A percentile compares a stretch with the other conserved stretches of the same genome.
These are phyloP conservation scores for Carettochelys insculpta DNA, from an alignment of 2,113 vertebrate species.

Conservation along the genomic window DNA sequence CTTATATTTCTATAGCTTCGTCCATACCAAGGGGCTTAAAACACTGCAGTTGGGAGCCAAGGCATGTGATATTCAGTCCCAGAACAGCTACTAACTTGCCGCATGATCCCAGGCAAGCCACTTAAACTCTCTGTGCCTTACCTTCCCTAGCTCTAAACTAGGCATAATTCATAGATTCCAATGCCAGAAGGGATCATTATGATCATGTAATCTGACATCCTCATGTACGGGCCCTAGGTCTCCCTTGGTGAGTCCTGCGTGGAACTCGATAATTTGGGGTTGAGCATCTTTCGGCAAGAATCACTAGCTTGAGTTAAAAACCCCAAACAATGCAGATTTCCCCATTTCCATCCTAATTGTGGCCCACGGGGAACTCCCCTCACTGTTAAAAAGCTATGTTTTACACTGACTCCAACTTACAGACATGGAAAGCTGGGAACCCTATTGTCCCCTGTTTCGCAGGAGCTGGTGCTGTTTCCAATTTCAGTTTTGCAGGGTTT, in stretches of 20 bases:
- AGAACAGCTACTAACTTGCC: neutral
- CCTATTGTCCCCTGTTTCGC: neutral
- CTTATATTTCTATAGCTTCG: neutral
- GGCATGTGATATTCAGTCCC: neutral
- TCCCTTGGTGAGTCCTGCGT: neutral
- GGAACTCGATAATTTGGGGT: neutral
- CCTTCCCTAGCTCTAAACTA: neutral
- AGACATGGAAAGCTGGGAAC: neutral
- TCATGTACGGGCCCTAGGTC: neutral
- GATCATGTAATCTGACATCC: neutral
- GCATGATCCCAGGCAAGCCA: neutral
- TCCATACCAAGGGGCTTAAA: neutral
- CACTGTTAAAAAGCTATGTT: neutral
- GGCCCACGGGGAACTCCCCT: neutral
- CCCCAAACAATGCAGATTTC: neutral
- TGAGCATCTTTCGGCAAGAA: neutral
- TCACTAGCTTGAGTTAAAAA: neutral
- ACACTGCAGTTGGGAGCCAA: neutral
- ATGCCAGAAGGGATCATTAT: neutral
- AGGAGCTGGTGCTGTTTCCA: neutral
- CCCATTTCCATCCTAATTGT: neutral
- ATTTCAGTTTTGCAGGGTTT: neutral
- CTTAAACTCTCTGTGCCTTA: neutral
- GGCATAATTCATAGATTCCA: neutral
- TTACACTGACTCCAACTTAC: neutral